Percentiles rank a stretch among this genome's conserved stretches.
Evolutionary conservation across 2,797 vertebrate species (phyloP).

Genomic region (Enteromius viviparus): DNA sequence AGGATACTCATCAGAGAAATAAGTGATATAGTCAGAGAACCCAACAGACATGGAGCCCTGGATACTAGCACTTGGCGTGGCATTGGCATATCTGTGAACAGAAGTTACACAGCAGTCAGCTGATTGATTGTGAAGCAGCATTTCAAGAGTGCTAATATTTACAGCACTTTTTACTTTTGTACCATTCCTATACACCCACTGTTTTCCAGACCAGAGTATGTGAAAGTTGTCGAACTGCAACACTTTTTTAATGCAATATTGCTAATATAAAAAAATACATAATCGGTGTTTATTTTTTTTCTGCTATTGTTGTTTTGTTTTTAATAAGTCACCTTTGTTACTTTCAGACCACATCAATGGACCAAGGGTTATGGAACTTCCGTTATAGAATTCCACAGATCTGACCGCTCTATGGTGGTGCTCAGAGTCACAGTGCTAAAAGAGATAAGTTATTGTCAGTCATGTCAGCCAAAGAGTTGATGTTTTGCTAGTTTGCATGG

Average conservation of each 20-base stretch:
- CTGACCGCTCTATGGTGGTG: background rate
- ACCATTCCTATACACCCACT: background rate
- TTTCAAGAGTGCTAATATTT: background rate
- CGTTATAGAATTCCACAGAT: background rate
- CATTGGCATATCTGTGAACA: background rate
- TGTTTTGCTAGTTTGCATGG: background rate
- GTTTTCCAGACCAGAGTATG: background rate
- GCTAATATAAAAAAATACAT: background rate
- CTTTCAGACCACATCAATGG: constrained; percentile 12
- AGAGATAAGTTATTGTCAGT: background rate
- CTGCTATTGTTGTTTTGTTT: background rate
- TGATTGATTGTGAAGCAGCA: background rate
- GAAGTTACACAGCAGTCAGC: background rate
- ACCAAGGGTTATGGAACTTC: background rate
- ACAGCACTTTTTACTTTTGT: background rate
- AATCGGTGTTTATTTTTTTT: too few relatives aligned
- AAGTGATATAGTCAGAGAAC: background rate
- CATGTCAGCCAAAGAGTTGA: background rate
- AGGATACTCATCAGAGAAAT: background rate
- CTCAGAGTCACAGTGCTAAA: constrained; percentile 12
- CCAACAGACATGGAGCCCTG: background rate
- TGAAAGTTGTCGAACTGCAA: background rate
- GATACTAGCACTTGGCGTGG: constrained; percentile 5
- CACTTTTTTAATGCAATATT: background rate
- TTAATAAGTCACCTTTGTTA: constrained; percentile 10